These are phyloP conservation scores for Julus scanicus DNA, from an alignment of 2,888 invertebrate genomes.

Conservation along the genomic window DNA sequence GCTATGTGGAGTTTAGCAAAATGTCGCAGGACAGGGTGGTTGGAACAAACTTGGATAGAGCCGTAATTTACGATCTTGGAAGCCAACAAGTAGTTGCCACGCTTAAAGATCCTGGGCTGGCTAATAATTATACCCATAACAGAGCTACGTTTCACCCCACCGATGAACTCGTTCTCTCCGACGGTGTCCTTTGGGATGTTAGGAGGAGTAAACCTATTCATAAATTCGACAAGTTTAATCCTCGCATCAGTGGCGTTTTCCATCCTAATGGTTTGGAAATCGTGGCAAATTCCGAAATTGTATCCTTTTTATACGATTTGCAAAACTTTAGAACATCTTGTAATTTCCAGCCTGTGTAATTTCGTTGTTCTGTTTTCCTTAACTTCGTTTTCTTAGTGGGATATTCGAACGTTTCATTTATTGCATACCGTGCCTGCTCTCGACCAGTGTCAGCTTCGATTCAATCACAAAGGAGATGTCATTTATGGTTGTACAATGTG, in stretches of 20 bases:
- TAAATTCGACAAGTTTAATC: slow-evolving; percentile 97
- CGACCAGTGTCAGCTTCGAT: slow-evolving; percentile 89
- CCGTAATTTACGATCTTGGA: slow-evolving; percentile 87
- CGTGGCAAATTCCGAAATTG: slow-evolving; percentile 94
- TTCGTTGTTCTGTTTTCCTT: slow-evolving; percentile 51
- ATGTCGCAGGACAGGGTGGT: slow-evolving; percentile 83
- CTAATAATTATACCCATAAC: slow-evolving; percentile 94
- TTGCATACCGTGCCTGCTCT: slow-evolving; percentile 92
- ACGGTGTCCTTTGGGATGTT: slow-evolving; percentile 96
- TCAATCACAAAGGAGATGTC: slow-evolving; percentile 86
- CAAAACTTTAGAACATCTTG: background rate
- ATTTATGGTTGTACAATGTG: slow-evolving; percentile 77
- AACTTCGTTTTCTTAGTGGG: slow-evolving; percentile 76
- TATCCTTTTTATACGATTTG: slow-evolving; percentile 63
- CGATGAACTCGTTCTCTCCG: slow-evolving; percentile 93
- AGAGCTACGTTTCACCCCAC: slow-evolving; percentile 93
- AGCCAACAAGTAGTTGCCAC: slow-evolving; percentile 80
- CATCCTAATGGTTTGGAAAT: slow-evolving; percentile 96
- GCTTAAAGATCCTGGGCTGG: slow-evolving; percentile 79
- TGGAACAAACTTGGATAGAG: slow-evolving; percentile 85
- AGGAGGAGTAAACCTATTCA: slow-evolving; percentile 86
- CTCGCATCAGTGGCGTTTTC: slow-evolving; percentile 93
- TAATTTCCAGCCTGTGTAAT: slow-evolving; percentile 6
- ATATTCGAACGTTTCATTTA: slow-evolving; percentile 91
- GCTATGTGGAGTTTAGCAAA: slow-evolving; percentile 90